These are phyloP conservation scores for Tetramorium alpestre DNA, from an alignment of 1,140 invertebrate genomes.

Conservation along the genomic window DNA sequence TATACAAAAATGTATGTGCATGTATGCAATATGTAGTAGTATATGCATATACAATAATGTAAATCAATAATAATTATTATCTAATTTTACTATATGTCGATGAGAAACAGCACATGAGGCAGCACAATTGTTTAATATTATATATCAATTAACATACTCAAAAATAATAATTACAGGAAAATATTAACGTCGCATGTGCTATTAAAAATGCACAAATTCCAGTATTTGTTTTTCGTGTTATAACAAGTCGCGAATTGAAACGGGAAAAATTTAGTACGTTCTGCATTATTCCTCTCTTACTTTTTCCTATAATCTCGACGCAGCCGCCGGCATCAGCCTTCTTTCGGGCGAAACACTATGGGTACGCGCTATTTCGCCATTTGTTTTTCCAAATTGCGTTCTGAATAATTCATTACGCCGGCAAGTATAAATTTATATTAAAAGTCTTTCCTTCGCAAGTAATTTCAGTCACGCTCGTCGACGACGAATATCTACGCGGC, in stretches of 20 bases:
- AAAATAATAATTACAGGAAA: not conserved
- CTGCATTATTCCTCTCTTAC: constrained; percentile 47
- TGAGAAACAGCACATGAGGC: not conserved
- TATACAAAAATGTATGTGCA: not conserved
- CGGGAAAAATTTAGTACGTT: constrained; percentile 42
- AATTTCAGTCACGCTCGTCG: constrained; percentile 64
- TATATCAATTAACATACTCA: not conserved
- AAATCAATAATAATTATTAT: not conserved
- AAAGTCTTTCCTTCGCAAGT: constrained; percentile 67
- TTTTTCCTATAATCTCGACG: constrained; percentile 58
- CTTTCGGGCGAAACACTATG: constrained; percentile 19
- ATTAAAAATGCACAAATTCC: constrained; percentile 38
- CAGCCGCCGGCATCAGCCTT: constrained; percentile 11
- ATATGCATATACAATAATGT: not conserved
- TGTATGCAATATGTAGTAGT: too few species aligned
- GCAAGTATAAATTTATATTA: constrained; percentile 77
- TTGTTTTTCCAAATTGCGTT: constrained; percentile 75
- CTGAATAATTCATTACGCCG: constrained; percentile 76
- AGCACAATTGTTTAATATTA: not conserved
- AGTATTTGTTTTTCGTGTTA: constrained; percentile 3
- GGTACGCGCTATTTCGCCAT: constrained; percentile 59
- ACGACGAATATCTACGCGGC: not conserved
- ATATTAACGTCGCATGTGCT: not conserved
- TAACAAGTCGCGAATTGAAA: constrained; percentile 59
- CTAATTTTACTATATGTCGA: not conserved